Evolutionary conservation across 1,140 invertebrate species (phyloP).

Genomic region (Ceratosolen solmsi): DNA sequence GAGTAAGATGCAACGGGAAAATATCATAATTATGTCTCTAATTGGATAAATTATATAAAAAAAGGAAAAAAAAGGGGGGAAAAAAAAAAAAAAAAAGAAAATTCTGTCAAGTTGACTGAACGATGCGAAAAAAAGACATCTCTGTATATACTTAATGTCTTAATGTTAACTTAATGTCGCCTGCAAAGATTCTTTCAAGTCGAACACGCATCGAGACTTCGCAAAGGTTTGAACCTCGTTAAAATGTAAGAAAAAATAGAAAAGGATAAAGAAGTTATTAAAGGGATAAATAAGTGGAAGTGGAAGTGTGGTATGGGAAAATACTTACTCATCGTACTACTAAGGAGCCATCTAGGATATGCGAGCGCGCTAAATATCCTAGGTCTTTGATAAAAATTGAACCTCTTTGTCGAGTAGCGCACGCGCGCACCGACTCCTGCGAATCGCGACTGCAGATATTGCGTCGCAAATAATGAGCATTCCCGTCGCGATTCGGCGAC

Average conservation of each 20-base stretch:
- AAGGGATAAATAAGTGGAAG: not conserved
- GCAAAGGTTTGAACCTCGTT: not conserved
- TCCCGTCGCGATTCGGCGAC: not conserved
- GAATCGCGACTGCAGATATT: not conserved
- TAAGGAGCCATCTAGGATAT: not conserved
- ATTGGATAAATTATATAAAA: no score
- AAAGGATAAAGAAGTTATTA: not conserved
- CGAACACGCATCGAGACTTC: not conserved
- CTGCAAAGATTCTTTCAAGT: not conserved
- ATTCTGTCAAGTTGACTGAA: no score
- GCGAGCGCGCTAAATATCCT: not conserved
- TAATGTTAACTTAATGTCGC: not conserved
- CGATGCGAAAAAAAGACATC: no score
- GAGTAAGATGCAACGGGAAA: no score
- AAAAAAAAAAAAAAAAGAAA: no score
- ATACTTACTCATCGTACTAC: not conserved
- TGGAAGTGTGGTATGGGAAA: not conserved
- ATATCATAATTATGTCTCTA: no score
- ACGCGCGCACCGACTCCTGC: not conserved
- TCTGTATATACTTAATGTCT: not conserved
- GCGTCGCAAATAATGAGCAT: slow-evolving; percentile 31
- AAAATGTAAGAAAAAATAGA: not conserved
- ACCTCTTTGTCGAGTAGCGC: not conserved
- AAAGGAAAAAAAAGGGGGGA: no score
- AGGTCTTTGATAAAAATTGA: not conserved